Evolutionary conservation across 2,888 invertebrate genomes (phyloP), one percentile per base, ranked within the genome.

Genomic region (Mesochorus sp.): DNA sequence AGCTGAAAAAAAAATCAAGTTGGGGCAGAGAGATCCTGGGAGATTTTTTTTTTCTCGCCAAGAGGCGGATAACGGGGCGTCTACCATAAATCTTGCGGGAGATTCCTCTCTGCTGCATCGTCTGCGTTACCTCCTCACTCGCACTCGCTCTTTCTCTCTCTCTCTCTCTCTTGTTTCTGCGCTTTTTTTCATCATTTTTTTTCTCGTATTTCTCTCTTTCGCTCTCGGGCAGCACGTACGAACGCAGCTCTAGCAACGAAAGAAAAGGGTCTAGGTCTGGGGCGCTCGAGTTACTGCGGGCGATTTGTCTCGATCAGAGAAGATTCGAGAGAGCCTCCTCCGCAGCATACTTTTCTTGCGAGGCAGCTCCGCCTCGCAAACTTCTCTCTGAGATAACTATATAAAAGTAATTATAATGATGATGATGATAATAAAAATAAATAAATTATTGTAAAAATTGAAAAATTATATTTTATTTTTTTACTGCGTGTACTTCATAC

Each of bases 271-370:
- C 66, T 76, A 70, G 64, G 61, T 68, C 53, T 26, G 68, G 44
- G n/a, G 68, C 80, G 78, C 80, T 81, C 80, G 80, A 80, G 80
- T 82, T 82, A 82, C 81, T 80, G 80, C 82, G 82, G 82, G 82
- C 80, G 80, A 82, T 81, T 82, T 81, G 82, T 82, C 80, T 82
- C 80, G 82, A 81, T 82, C 80, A 79, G 76, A 34, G 61, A 67
- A 19, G 59, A 59, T 42, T 21, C 39, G 14, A 21, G 47, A 37
- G 26, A 37, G 39, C 66, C 74, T 67, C 66, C 74, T 74, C 24
- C 59, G 19, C 51, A 59, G 12, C 71, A 31, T 67, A 28, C 24
- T 53, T 31, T 49, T 44, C 21, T 51, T 51, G 28, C 26, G 5
- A 28, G 57, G 51, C 53, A 42, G 21, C 14, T 14, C 49, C 55